A percentile compares a stretch with the other conserved stretches of the same genome.
phyloP scores from a whole-genome alignment of 2,113 vertebrate species.

The Corythaixoides concolor region DNA sequence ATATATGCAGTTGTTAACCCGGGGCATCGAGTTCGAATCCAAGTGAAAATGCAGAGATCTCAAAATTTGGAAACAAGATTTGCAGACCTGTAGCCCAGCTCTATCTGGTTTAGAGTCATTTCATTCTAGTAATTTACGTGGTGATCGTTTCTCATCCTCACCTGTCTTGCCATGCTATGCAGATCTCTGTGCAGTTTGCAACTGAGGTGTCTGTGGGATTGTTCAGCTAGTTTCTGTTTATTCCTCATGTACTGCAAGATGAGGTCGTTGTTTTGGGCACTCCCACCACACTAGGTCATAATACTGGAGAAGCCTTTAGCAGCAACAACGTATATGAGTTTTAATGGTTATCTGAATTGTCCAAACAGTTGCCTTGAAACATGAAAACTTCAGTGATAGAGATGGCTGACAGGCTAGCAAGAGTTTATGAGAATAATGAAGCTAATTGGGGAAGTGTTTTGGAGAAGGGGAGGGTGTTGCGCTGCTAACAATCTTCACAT shows the following conservation, averaged over 20 bases:
- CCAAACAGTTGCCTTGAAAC: neutral
- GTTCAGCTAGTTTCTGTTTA: neutral
- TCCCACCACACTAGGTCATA: neutral
- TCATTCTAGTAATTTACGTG: neutral
- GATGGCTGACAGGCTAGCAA: neutral
- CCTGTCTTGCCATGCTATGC: neutral
- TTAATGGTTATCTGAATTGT: neutral
- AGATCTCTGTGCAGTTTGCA: neutral
- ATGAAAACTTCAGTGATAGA: neutral
- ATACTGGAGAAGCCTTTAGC: neutral
- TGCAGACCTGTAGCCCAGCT: neutral
- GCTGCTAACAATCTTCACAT: neutral
- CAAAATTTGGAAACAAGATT: neutral
- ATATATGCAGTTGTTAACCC: neutral
- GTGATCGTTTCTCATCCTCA: neutral
- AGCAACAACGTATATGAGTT: neutral
- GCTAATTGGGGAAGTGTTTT: neutral
- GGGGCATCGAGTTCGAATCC: neutral
- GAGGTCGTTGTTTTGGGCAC: neutral
- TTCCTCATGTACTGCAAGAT: neutral
- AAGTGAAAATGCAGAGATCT: neutral
- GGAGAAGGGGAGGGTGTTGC: neutral
- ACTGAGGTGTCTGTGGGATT: fast-evolving
- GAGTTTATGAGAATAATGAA: neutral
- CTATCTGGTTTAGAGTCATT: neutral